A percentile compares a stretch with the other conserved stretches of the same genome.
These are phyloP conservation scores for Hybognathus amarus DNA, from an alignment of 2,797 vertebrate genomes.

Conservation along the genomic window DNA sequence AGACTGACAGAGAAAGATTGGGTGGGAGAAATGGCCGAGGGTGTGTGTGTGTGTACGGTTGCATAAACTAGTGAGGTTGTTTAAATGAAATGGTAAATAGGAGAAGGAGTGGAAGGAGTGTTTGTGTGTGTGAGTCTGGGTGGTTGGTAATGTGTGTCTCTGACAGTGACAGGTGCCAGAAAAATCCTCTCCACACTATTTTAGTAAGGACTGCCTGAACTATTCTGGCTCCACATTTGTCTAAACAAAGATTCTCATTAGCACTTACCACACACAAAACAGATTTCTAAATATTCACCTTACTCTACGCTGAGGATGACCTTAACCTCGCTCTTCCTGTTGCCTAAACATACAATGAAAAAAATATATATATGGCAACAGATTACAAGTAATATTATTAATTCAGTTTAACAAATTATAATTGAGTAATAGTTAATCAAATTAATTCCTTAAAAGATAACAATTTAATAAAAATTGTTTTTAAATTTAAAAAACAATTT, in stretches of 20 bases:
- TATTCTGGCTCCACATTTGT: constrained; percentile 28
- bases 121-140: constrained; percentile 38
- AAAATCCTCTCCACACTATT: constrained; percentile 57
- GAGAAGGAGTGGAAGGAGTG: background rate
- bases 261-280: constrained; percentile 14
- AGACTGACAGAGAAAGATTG: constrained; percentile 8
- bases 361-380: too few species aligned
- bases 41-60: constrained; percentile 2
- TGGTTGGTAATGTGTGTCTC: constrained; percentile 29
- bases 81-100: constrained; percentile 36
- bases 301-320: background rate
- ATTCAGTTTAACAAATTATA: too few species aligned
- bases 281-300: background rate
- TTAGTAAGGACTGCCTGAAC: constrained; percentile 52
- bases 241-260: constrained; percentile 30
- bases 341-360: constrained; percentile 34
- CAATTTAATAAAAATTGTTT: too few species aligned
- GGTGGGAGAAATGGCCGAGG: background rate
- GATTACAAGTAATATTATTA: too few species aligned
- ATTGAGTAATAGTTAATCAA: too few species aligned
- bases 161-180: constrained; percentile 60
- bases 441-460: too few species aligned
- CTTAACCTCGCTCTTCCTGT: constrained; percentile 28
- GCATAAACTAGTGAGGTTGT: constrained; percentile 16
- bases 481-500: too few species aligned